phyloP scores from a whole-genome alignment of 2,113 vertebrate species.

The Noturus placidus region DNA sequence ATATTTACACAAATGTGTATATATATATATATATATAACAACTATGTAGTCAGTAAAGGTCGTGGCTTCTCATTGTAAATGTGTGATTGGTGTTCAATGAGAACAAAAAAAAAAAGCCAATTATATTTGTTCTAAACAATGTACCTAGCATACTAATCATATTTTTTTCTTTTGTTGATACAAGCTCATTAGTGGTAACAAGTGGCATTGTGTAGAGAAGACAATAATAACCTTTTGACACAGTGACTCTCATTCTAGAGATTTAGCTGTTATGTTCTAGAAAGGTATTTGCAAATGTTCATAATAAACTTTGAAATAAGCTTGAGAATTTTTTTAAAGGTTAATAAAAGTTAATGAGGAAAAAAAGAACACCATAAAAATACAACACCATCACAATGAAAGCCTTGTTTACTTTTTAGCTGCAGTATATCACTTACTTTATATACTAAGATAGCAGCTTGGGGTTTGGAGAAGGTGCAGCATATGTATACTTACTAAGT shows the following conservation, averaged over 20 bases:
- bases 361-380: background rate
- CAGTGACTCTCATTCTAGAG: constrained; percentile 1
- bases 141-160: constrained; percentile 3
- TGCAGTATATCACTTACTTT: background rate
- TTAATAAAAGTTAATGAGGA: background rate
- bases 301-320: background rate
- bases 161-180: background rate
- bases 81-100: background rate
- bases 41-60: background rate
- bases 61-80: background rate
- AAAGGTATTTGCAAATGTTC: background rate
- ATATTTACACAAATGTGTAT: no score
- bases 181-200: constrained; percentile 27
- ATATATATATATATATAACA: no score
- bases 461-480: background rate
- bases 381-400: background rate
- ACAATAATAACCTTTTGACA: constrained; percentile 23
- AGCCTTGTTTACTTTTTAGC: constrained; percentile 32
- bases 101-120: background rate
- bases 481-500: background rate
- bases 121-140: background rate
- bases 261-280: background rate
- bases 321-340: background rate
- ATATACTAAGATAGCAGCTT: background rate
- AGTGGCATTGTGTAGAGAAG: background rate